phyloP scores from a whole-genome alignment of 2,888 invertebrate species.

The Lucinisca nassula region DNA sequence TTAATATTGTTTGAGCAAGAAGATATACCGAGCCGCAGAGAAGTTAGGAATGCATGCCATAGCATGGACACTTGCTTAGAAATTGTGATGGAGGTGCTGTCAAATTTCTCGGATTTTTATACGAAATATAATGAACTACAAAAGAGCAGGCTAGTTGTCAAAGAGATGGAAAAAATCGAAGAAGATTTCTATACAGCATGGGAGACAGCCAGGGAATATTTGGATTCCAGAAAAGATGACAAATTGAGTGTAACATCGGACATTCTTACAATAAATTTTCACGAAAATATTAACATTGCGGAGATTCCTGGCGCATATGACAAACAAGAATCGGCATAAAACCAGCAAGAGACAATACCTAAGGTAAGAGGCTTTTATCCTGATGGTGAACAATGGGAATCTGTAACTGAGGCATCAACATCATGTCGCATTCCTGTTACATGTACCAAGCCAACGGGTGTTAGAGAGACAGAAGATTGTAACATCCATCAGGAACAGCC shows the following conservation, averaged over 20 bases:
- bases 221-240: background rate
- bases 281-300: background rate
- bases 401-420: background rate
- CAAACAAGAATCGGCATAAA: background rate
- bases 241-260: slow-evolving; percentile 11
- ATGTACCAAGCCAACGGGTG: background rate
- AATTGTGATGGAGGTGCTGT: background rate
- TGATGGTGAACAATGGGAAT: background rate
- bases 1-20: background rate
- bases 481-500: too few relatives aligned
- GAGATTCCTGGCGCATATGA: background rate
- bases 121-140: background rate
- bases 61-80: slow-evolving; percentile 16
- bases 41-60: background rate
- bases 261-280: background rate
- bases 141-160: background rate
- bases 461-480: background rate
- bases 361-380: background rate
- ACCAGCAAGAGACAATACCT: background rate
- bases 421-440: background rate
- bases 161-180: slow-evolving; percentile 5
- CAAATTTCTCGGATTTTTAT: slow-evolving; percentile 1
- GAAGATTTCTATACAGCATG: background rate
- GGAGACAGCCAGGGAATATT: slow-evolving; percentile 12
- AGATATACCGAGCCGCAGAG: background rate